Conservation (phyloP, 2,888 invertebrate genomes). For the Agonopterix arenella region DNA sequence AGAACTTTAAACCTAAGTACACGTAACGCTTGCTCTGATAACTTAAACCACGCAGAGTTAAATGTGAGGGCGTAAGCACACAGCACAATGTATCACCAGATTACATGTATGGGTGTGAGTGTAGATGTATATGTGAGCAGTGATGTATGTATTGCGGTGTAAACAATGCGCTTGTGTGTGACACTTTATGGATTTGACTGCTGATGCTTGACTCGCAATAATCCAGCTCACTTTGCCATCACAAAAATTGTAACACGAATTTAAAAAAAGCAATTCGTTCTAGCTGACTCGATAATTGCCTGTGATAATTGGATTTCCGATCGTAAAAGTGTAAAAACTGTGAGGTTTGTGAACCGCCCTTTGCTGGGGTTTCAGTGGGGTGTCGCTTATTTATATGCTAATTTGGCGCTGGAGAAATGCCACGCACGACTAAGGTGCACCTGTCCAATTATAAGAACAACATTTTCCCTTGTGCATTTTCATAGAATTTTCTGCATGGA, state of each 20-base stretch:
- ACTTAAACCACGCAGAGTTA: slow-evolving; percentile 24
- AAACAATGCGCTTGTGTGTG: slow-evolving; percentile 23
- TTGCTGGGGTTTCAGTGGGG: slow-evolving; percentile 45
- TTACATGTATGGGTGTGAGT: slow-evolving; percentile 44
- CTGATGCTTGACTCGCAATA: background rate
- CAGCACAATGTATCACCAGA: slow-evolving; percentile 64
- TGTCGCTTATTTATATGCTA: slow-evolving; percentile 72
- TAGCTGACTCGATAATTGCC: slow-evolving; percentile 66
- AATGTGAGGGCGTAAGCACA: slow-evolving; percentile 53
- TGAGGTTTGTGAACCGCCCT: slow-evolving; percentile 32
- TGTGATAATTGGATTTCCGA: slow-evolving; percentile 67
- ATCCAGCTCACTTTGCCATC: slow-evolving; percentile 35
- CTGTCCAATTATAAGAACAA: slow-evolving; percentile 71
- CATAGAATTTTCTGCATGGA: slow-evolving; percentile 61
- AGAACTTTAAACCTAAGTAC: too few species aligned
- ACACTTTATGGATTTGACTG: slow-evolving; percentile 24
- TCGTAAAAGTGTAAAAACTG: slow-evolving; percentile 64
- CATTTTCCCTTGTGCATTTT: slow-evolving; percentile 66
- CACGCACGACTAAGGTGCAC: slow-evolving; percentile 67
- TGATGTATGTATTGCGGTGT: slow-evolving; percentile 45
- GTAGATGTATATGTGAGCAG: slow-evolving; percentile 16
- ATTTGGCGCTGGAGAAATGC: slow-evolving; percentile 56
- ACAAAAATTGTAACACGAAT: slow-evolving; percentile 5
- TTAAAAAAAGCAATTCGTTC: slow-evolving; percentile 5
- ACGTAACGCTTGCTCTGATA: slow-evolving; percentile 1